phyloP scores from a whole-genome alignment of 1,140 invertebrate genomes.

The Callitettix versicolor region DNA sequence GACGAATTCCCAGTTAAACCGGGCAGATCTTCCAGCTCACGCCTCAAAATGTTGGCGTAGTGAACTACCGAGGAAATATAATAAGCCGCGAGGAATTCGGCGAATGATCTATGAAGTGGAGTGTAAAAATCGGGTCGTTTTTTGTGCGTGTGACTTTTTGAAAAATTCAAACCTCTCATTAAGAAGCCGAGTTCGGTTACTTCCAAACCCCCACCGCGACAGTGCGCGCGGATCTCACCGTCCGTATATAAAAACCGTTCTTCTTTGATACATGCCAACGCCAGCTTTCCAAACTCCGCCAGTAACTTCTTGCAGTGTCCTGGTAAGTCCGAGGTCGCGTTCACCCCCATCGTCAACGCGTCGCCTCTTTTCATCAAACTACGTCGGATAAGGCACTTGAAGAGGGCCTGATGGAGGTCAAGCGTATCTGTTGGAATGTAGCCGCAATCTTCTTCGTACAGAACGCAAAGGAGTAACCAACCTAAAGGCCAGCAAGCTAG shows the following conservation, averaged over 20 bases:
- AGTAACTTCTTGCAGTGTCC: slow-evolving; percentile 37
- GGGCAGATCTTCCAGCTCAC: slow-evolving; percentile 41
- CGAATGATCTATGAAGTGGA: slow-evolving; percentile 39
- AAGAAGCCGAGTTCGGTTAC: slow-evolving; percentile 37
- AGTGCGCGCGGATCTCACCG: slow-evolving; percentile 32
- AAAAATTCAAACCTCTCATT: slow-evolving; percentile 33
- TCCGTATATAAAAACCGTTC: slow-evolving; percentile 37
- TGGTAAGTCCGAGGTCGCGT: slow-evolving; percentile 31
- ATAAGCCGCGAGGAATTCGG: slow-evolving; percentile 42
- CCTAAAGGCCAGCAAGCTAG: slow-evolving; percentile 41
- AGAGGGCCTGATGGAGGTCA: slow-evolving; percentile 34
- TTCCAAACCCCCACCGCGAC: slow-evolving; percentile 32
- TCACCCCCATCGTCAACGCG: neutral
- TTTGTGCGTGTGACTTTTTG: slow-evolving; percentile 27
- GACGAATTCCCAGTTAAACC: slow-evolving; percentile 26
- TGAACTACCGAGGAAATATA: slow-evolving; percentile 42
- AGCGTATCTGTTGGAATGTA: slow-evolving; percentile 31
- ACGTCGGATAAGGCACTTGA: slow-evolving; percentile 36
- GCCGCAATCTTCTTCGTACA: slow-evolving; percentile 35
- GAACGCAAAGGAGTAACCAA: slow-evolving; percentile 40
- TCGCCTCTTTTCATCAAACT: slow-evolving; percentile 27
- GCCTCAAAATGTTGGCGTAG: slow-evolving; percentile 38
- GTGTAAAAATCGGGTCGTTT: slow-evolving; percentile 35
- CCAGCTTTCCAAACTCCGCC: slow-evolving; percentile 39
- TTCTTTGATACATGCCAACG: slow-evolving; percentile 36